Conservation (phyloP, 1,140 invertebrate species). For the Trialeurodes vaporariorum region DNA sequence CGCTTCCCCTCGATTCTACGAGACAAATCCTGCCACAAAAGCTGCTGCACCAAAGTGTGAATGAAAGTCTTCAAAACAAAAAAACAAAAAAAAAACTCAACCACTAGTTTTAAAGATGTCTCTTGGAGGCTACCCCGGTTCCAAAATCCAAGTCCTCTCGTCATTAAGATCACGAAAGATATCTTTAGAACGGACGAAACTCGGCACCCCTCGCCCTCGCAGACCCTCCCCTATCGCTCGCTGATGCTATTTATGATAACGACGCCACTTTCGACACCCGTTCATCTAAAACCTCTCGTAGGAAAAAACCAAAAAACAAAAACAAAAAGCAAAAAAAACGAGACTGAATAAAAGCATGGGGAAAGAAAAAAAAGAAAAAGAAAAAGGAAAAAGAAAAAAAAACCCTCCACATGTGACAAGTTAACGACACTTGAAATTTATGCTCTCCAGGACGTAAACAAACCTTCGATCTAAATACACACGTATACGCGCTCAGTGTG, state of each 20-base stretch:
- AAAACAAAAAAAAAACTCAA: no score
- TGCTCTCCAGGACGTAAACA: neutral
- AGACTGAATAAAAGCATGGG: neutral
- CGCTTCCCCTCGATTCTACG: no score
- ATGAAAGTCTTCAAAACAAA: no score
- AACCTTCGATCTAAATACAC: neutral
- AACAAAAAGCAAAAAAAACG: neutral
- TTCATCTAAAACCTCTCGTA: no score
- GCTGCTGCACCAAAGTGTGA: no score
- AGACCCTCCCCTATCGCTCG: neutral
- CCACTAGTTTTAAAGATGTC: no score
- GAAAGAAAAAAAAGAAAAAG: neutral
- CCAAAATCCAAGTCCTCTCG: no score
- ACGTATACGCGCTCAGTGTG: neutral
- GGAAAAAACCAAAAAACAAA: no score
- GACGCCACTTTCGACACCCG: neutral
- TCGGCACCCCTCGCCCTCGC: neutral
- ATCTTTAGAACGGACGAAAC: neutral
- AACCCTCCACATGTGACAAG: neutral
- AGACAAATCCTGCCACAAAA: no score
- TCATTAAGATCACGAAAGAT: neutral
- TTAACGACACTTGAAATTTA: neutral
- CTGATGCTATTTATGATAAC: neutral
- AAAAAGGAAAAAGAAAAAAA: neutral
- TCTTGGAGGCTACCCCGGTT: no score